phyloP scores from a whole-genome alignment of 2,888 invertebrate genomes.

The Amiota mariae region DNA sequence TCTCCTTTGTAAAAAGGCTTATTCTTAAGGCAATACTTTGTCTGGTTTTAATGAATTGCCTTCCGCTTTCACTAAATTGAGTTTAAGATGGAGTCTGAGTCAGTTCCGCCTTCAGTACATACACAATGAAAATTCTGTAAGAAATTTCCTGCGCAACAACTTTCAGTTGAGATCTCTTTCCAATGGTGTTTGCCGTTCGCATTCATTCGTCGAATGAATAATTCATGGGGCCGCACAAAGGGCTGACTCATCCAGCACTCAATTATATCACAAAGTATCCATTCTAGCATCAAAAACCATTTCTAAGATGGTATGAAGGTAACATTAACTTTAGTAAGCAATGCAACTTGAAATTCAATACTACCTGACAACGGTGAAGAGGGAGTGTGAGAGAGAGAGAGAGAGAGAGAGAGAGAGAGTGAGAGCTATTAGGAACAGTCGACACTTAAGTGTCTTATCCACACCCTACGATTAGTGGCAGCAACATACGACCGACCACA shows the following conservation, averaged over 20 bases:
- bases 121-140: conserved; percentile 40
- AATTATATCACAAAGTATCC: conserved; percentile 41
- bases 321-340: neutral
- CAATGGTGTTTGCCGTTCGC: conserved; percentile 28
- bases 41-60: conserved; percentile 61
- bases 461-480: neutral
- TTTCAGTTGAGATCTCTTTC: conserved; percentile 56
- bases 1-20: too few species aligned
- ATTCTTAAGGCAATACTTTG: conserved; percentile 26
- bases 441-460: neutral
- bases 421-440: neutral
- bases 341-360: neutral
- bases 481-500: neutral
- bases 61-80: conserved; percentile 54
- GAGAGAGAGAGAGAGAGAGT: neutral
- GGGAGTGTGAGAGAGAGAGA: neutral
- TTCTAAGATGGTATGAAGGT: neutral
- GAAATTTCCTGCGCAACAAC: conserved; percentile 38
- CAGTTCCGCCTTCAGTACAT: conserved; percentile 43
- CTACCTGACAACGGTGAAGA: neutral
- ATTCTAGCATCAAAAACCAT: neutral
- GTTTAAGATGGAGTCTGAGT: conserved; percentile 43
- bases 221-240: conserved; percentile 69
- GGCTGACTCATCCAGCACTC: conserved; percentile 64
- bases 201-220: conserved; percentile 59